A percentile compares a stretch with the other conserved stretches of the same genome.
These are phyloP conservation scores for Fundulus diaphanus DNA, from an alignment of 2,797 vertebrate genomes.

Conservation along the genomic window DNA sequence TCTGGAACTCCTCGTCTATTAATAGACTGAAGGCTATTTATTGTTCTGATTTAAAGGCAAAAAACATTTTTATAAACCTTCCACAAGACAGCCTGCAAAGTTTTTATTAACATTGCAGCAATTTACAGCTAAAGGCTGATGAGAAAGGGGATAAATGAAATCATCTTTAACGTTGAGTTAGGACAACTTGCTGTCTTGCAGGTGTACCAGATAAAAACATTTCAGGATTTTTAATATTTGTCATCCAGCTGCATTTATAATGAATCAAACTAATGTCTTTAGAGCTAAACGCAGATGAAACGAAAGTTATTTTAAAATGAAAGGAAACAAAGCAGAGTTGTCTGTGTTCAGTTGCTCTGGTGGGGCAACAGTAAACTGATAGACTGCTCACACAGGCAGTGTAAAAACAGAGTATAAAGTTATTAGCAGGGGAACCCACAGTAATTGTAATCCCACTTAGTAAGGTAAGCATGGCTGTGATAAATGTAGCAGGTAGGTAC, in stretches of 20 bases:
- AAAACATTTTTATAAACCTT: background rate
- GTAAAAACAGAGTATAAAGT: background rate
- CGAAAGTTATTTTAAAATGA: background rate
- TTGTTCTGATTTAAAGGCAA: slow-evolving; percentile 11
- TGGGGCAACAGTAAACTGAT: background rate
- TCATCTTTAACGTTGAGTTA: slow-evolving; percentile 14
- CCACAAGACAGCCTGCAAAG: background rate
- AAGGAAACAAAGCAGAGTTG: background rate
- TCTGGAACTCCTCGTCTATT: slow-evolving; percentile 1
- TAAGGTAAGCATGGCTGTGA: background rate
- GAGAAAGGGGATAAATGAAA: too few relatives aligned
- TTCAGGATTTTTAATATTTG: background rate
- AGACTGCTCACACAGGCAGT: background rate
- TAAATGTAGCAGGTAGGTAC: background rate
- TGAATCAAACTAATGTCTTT: background rate
- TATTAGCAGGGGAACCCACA: background rate
- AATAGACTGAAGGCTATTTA: slow-evolving; percentile 3
- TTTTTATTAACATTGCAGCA: background rate
- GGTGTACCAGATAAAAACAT: slow-evolving; percentile 20
- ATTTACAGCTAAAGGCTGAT: slow-evolving; percentile 7
- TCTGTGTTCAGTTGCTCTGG: background rate
- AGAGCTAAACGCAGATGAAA: background rate
- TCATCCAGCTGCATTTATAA: background rate
- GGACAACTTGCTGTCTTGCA: slow-evolving; percentile 29
- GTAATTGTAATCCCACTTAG: background rate